Evolutionary conservation across 1,140 invertebrate species (phyloP).

Genomic region (Apis laboriosa): DNA sequence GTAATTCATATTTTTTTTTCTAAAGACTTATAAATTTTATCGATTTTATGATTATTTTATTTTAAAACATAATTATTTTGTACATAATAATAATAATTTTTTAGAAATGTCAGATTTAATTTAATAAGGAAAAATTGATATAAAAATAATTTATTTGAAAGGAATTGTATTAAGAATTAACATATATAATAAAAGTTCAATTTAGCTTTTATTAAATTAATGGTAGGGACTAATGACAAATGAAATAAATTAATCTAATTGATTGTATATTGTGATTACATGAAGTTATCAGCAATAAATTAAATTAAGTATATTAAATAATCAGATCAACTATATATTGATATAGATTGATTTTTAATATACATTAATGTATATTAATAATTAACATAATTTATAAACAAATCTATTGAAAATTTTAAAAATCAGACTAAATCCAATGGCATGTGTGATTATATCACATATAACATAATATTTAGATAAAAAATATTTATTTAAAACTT

Average conservation of each 20-base stretch:
- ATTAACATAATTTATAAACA: constrained; percentile 45
- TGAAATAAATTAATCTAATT: constrained; percentile 56
- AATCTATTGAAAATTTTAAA: constrained; percentile 19
- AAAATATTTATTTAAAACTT: background rate
- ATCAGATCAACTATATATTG: constrained; percentile 6
- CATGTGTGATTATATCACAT: background rate
- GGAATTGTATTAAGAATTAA: no score
- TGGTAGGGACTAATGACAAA: constrained; percentile 47
- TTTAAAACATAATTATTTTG: background rate
- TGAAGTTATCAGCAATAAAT: constrained; percentile 39
- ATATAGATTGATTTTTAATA: constrained; percentile 6
- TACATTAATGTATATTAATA: background rate
- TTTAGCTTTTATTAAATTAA: constrained; percentile 54
- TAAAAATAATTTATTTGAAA: background rate
- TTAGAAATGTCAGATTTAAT: background rate
- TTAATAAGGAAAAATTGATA: background rate
- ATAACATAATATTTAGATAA: background rate
- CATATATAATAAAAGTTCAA: background rate
- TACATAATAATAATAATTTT: background rate
- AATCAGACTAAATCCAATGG: background rate
- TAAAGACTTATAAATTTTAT: background rate
- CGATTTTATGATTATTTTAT: no score
- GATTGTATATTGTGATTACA: constrained; percentile 1
- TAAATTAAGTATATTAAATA: constrained; percentile 42
- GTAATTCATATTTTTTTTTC: background rate